These are phyloP conservation scores for Muntiacus reevesi DNA, from an alignment of 2,113 vertebrate species.

Conservation along the genomic window DNA sequence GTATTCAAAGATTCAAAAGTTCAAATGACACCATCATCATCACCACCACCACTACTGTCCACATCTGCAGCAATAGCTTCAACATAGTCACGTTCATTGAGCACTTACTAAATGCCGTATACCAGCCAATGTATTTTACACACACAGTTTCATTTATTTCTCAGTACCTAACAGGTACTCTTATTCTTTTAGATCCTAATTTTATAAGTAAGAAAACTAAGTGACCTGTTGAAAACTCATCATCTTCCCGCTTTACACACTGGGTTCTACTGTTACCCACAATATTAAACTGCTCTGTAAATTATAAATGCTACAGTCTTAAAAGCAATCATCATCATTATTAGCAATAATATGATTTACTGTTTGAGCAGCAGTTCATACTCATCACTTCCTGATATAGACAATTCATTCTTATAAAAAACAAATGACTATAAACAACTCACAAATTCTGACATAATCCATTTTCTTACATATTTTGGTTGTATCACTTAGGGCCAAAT, in stretches of 20 bases:
- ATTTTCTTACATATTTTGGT: neutral
- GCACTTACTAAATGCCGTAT: neutral
- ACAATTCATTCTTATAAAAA: neutral
- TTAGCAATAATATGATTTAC: neutral
- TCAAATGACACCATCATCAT: too few species aligned
- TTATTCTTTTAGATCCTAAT: neutral
- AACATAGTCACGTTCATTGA: neutral
- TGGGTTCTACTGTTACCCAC: neutral
- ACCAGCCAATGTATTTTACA: neutral
- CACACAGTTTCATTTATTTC: neutral
- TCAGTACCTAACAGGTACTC: neutral
- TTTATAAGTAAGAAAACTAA: neutral
- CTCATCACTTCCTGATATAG: neutral
- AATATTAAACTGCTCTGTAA: neutral
- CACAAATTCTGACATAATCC: neutral
- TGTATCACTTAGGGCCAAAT: neutral
- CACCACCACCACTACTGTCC: neutral
- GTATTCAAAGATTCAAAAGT: neutral
- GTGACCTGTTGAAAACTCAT: neutral
- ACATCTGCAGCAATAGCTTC: rapidly evolving
- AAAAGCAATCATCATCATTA: neutral
- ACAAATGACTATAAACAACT: neutral
- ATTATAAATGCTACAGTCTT: neutral
- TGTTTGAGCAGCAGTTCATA: neutral
- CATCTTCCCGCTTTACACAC: neutral